Evolutionary conservation across 2,797 vertebrate species (phyloP), one percentile per base, ranked within the genome.

Genomic region (Pelochelys cantorii): DNA sequence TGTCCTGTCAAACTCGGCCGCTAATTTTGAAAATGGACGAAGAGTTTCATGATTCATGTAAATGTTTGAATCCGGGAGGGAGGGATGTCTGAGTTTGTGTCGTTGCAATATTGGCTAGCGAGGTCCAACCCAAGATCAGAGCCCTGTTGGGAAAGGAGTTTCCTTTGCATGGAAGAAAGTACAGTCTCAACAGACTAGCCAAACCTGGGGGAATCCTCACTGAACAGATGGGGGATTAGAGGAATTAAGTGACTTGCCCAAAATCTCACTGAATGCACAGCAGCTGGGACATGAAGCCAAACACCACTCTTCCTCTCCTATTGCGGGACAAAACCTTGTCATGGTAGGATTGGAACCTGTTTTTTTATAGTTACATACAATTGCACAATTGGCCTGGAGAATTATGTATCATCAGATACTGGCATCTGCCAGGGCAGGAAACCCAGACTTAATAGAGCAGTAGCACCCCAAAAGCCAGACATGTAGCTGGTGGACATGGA

Each of bases 1-100:
- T 1, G 0, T n/a, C 0, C 0, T 2, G 7, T 42, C 17, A 71
- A 20, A 11, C 42, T 77, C 53, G 0, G 1, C 56, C 68, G 62
- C 57, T 25, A 18, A 14, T 42, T 31, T 17, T 1, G 27, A 4
- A 27, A 81, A 59, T 3, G 11, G 53, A 34, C 42, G 15, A 0
- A 0, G 31, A 55, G 1, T 25, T 48, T 23, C 83, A 52, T 29
- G 2, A 25, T 34, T 53, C 4, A 22, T 29, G 31, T 77, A 29
- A 77, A 29, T 7, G 22, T 83, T 62, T 83, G 31, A 71, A n/a
- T 7, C 27, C 1, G 25, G 0, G 10, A 4, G 48, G 53, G 11
- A 2, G 34, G 4, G 68, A 34, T 80, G n/a, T 17, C 11, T 60
- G 14, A 4, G 4, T 22, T 4, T 2, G n/a, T 34, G 8, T 0